phyloP scores from a whole-genome alignment of 2,113 vertebrate genomes.

The Otus sunia region DNA sequence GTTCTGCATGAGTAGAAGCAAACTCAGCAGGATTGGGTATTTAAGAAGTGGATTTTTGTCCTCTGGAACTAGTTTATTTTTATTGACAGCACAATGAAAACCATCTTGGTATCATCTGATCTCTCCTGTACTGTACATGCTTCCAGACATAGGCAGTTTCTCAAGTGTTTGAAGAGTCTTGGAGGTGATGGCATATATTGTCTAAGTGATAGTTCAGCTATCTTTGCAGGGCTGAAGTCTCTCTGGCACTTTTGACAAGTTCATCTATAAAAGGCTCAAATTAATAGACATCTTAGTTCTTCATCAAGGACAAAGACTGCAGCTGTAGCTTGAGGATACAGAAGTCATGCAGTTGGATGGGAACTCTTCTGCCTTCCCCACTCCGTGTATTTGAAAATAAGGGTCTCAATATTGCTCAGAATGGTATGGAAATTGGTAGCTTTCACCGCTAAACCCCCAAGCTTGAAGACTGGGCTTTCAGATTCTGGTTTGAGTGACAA shows the following conservation, averaged over 20 bases:
- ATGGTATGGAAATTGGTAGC: neutral
- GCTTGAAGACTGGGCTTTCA: neutral
- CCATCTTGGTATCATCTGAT: neutral
- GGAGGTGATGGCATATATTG: neutral
- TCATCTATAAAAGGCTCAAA: neutral
- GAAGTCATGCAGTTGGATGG: neutral
- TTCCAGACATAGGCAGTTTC: neutral
- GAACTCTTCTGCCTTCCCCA: neutral
- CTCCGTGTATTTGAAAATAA: neutral
- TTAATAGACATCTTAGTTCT: neutral
- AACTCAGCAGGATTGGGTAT: accelerated
- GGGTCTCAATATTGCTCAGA: neutral
- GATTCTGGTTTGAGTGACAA: neutral
- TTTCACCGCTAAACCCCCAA: neutral
- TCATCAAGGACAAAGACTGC: neutral
- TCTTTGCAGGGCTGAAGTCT: neutral
- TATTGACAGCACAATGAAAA: neutral
- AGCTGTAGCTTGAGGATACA: neutral
- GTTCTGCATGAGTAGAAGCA: neutral
- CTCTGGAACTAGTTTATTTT: neutral
- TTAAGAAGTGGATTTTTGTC: neutral
- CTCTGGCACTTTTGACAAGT: neutral
- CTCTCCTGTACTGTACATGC: neutral
- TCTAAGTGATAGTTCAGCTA: neutral
- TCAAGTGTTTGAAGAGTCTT: neutral